Evolutionary conservation across 2,113 vertebrate genomes (phyloP).

Genomic region (Dicrurus megarhynchus): DNA sequence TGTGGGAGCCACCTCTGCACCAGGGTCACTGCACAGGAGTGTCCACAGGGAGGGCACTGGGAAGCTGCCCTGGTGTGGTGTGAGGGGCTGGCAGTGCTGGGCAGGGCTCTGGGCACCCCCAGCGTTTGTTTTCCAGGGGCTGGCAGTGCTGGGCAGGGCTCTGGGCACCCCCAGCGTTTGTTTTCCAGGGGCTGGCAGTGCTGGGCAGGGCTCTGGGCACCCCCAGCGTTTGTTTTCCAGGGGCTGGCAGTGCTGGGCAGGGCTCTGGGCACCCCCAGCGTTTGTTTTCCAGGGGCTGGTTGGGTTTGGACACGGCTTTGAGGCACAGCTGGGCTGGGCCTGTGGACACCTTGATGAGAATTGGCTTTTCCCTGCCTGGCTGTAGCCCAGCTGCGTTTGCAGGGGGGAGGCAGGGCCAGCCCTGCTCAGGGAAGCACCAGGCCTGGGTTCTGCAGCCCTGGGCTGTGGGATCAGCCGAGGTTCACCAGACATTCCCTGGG

Average conservation of each 20-base stretch:
- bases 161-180: accelerated
- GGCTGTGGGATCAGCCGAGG: background rate
- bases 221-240: background rate
- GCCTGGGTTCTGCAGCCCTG: accelerated
- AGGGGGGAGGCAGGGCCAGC: background rate
- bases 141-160: background rate
- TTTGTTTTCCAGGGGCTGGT: background rate
- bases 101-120: accelerated
- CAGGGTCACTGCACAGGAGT: background rate
- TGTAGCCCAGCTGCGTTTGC: background rate
- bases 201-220: background rate
- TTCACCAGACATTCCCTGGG: background rate
- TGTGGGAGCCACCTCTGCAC: background rate
- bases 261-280: accelerated
- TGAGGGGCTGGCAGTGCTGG: background rate
- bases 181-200: background rate
- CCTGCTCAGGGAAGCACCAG: background rate
- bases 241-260: background rate
- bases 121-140: background rate
- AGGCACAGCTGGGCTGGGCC: accelerated
- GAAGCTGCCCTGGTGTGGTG: background rate
- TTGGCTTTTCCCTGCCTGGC: background rate
- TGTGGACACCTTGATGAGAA: accelerated
- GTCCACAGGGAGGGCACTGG: background rate
- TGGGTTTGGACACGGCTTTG: background rate